A percentile compares a stretch with the other conserved stretches of the same genome.
phyloP scores from a whole-genome alignment of 2,113 vertebrate genomes.

The Cheirogaleus medius region DNA sequence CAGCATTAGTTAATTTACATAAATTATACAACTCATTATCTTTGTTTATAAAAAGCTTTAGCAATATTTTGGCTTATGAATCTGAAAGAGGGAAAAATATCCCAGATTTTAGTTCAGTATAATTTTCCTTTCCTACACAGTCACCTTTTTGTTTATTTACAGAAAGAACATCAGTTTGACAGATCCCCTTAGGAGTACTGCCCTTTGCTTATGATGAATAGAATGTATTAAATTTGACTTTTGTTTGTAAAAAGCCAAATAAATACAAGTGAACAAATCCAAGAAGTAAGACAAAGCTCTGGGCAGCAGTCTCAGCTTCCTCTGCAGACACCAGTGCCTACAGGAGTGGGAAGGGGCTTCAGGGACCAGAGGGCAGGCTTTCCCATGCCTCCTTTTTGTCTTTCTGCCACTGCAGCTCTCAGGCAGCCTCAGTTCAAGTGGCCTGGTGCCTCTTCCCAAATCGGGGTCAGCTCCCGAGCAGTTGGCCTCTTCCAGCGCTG shows the following conservation, averaged over 20 bases:
- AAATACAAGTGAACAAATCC: conserved; percentile 21
- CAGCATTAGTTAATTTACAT: conserved; percentile 82
- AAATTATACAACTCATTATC: conserved; percentile 86
- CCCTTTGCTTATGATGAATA: conserved; percentile 57
- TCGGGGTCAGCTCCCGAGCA: neutral
- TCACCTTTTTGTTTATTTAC: conserved; percentile 63
- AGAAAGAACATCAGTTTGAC: neutral
- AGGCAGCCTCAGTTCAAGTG: neutral
- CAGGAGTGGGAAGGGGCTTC: accelerated
- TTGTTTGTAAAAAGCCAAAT: conserved; percentile 49
- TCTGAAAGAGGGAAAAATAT: conserved; percentile 44
- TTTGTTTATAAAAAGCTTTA: conserved; percentile 82
- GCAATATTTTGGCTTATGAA: conserved; percentile 79
- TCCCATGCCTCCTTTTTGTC: neutral
- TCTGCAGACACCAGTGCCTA: accelerated
- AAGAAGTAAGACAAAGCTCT: neutral
- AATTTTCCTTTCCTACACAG: neutral
- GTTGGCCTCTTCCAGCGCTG: accelerated
- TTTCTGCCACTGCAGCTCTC: accelerated
- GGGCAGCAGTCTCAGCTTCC: accelerated
- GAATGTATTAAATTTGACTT: conserved; percentile 17
- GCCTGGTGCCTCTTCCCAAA: accelerated
- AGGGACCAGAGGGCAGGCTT: neutral
- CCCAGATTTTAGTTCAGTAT: conserved; percentile 35
- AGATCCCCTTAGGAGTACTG: neutral